These are phyloP conservation scores for Myopa testacea DNA, from an alignment of 2,888 invertebrate species.

Conservation along the genomic window DNA sequence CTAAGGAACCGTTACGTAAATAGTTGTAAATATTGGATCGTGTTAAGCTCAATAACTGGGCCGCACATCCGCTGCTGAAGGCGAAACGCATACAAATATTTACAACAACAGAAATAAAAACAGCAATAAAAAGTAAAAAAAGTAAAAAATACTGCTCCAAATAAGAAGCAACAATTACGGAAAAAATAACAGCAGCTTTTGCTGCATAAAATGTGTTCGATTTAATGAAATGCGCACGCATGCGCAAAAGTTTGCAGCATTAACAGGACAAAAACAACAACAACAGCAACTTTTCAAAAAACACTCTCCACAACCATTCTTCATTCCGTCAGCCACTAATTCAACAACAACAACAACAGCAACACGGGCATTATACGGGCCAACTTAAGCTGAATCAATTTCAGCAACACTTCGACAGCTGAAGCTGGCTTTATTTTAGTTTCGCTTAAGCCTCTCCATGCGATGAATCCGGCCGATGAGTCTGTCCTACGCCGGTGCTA, in stretches of 20 bases:
- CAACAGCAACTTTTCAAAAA: not conserved
- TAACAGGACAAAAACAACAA: not conserved
- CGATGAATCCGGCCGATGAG: not conserved
- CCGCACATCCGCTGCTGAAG: slow-evolving; percentile 3
- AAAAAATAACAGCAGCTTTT: not conserved
- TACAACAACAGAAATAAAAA: not conserved
- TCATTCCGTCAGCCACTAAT: not conserved
- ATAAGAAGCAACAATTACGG: not conserved
- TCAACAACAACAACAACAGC: slow-evolving; percentile 3
- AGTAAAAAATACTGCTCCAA: not conserved
- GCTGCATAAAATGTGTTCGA: not conserved
- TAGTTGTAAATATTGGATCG: no score
- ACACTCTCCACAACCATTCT: not conserved
- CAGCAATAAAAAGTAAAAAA: no score
- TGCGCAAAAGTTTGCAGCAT: slow-evolving; percentile 7
- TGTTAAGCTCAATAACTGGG: not conserved
- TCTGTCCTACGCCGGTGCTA: no score
- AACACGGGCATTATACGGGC: not conserved
- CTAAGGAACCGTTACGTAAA: no score
- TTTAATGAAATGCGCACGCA: slow-evolving; percentile 25
- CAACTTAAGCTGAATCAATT: slow-evolving; percentile 29
- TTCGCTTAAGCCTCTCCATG: no score
- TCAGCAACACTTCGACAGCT: slow-evolving; percentile 21
- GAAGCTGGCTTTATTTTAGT: not conserved
- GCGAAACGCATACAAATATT: not conserved